Base-by-base conservation (phyloP, 2,797 vertebrate species). In the Peromyscus eremicus region DNA sequence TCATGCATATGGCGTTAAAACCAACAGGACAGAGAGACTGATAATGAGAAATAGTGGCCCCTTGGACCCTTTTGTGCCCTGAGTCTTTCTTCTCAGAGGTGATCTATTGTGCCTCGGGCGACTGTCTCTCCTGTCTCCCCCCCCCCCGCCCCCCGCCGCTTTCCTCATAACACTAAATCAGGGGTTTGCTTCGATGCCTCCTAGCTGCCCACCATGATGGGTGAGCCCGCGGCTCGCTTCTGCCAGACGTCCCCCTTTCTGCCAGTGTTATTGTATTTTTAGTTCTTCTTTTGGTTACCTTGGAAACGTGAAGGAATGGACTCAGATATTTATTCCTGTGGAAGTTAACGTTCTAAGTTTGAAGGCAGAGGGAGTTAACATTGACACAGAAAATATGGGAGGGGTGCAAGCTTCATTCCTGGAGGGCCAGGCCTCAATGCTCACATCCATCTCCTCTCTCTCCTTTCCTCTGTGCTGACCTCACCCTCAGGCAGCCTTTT, bases 241-340 rank as follows among this genome's bases (percentile, higher is more conserved):
- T 91, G 60, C 88, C 85, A 81, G 80, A 43, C 11, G 4, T 84
- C 95, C 96, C 84, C 43, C 29, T 62, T 94, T 93, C 94, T 96
- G 93, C 92, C 92, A 96, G 49, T 94, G 87, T 46, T 89, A 82
- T 46, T 92, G 23, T 89, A 89, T 97, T 97, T 97, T 92, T 96
- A 95, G 89, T 73, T 94, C 79, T 92, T 83, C 80, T 86, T 92
- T 93, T 71, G 81, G 94, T 97, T 95, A 88, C 92, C 96, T 93
- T 96, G 95, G 97, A 96, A 96, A 97, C 94, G 43, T 93, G 89
- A 97, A 92, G 76, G 86, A 95, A 96, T 96, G 79, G 91, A 75
- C 29, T 94, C 92, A 64, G 73, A 80, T 17, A 49, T 95, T 93
- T 96, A 64, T 95, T 94, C 89, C 95, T 84, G 25, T 84, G 76